These are phyloP conservation scores for Vipera ursinii DNA, from an alignment of 2,797 vertebrate genomes.

Conservation along the genomic window DNA sequence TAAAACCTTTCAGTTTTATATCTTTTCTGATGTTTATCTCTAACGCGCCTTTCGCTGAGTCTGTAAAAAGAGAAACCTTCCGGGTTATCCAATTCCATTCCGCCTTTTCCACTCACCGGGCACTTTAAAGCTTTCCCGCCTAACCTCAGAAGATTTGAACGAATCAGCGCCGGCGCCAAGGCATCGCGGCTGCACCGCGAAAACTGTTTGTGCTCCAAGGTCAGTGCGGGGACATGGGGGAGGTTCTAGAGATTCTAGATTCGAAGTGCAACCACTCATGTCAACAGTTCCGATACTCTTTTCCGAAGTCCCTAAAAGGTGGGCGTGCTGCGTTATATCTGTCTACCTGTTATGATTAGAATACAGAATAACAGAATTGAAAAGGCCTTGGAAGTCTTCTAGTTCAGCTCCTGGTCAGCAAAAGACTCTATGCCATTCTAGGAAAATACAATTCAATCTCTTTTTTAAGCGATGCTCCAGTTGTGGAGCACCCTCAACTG, in stretches of 20 bases:
- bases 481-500: too few species aligned
- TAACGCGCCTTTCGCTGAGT: neutral
- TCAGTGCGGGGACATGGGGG: neutral
- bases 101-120: neutral
- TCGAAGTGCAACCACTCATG: neutral
- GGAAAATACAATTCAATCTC: too few species aligned
- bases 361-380: neutral
- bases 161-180: too few species aligned
- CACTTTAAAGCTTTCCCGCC: neutral
- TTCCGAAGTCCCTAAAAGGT: neutral
- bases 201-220: neutral
- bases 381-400: too few species aligned
- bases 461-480: too few species aligned
- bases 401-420: too few species aligned
- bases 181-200: neutral
- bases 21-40: neutral
- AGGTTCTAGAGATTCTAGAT: neutral
- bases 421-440: too few species aligned
- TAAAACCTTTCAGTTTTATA: neutral
- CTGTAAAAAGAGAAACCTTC: neutral
- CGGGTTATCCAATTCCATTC: neutral
- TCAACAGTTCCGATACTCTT: neutral
- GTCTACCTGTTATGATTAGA: neutral
- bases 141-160: neutral
- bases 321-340: neutral